Conservation (phyloP, 1,140 invertebrate genomes). For the Fopius arisanus region DNA sequence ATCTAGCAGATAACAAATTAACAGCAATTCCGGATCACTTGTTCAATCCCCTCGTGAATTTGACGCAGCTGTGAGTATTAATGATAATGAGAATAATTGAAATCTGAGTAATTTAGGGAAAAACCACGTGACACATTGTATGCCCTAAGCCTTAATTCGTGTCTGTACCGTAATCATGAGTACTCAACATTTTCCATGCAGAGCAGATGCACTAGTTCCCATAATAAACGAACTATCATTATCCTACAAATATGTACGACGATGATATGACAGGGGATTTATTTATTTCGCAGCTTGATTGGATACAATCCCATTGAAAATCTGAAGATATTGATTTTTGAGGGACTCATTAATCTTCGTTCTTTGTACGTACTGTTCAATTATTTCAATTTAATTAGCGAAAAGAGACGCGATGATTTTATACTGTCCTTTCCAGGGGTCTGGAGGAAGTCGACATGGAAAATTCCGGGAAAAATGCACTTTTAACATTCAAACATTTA, state of each 20-base stretch:
- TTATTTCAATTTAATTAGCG: conserved; percentile 11
- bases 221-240: neutral
- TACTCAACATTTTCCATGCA: conserved; percentile 30
- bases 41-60: conserved; percentile 48
- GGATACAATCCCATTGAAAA: conserved; percentile 50
- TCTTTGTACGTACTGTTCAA: conserved; percentile 60
- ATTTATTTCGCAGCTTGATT: conserved; percentile 44
- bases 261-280: neutral
- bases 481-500: conserved; percentile 64
- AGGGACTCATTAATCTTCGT: conserved; percentile 47
- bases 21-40: conserved; percentile 40
- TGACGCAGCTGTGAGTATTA: conserved; percentile 19
- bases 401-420: too few species aligned
- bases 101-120: neutral
- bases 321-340: conserved; percentile 41
- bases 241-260: neutral
- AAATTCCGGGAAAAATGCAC: conserved; percentile 65
- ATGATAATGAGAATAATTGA: neutral
- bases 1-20: conserved; percentile 57
- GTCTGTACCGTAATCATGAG: conserved; percentile 34
- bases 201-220: conserved; percentile 3
- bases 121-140: neutral
- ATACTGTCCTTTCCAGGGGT: conserved; percentile 48
- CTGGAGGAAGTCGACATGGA: conserved; percentile 68
- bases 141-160: conserved; percentile 32